Percentiles rank a stretch among this genome's conserved stretches.
phyloP scores from a whole-genome alignment of 2,113 vertebrate genomes.

The Tyrannus savana region DNA sequence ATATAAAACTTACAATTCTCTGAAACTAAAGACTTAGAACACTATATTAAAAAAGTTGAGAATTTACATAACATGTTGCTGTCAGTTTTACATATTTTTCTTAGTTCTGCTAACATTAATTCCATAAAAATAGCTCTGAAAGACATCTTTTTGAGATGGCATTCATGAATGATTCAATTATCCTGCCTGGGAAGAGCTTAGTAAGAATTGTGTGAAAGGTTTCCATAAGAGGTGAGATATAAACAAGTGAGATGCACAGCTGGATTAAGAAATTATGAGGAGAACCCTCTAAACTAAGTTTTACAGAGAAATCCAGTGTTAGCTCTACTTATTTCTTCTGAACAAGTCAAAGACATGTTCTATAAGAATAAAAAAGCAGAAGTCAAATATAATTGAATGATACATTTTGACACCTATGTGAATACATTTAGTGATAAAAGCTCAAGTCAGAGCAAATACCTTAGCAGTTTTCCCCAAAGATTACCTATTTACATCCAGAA shows the following conservation, averaged over 20 bases:
- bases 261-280: background rate
- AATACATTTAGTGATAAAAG: background rate
- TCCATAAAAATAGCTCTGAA: background rate
- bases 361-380: background rate
- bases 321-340: background rate
- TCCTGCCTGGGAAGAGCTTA: background rate
- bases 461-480: background rate
- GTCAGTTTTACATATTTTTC: background rate
- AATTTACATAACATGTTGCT: background rate
- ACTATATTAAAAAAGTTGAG: background rate
- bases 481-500: background rate
- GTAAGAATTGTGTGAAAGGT: background rate
- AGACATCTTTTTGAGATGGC: background rate
- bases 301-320: background rate
- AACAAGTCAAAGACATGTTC: background rate
- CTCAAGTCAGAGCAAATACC: background rate
- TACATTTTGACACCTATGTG: background rate
- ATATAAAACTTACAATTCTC: background rate
- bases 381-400: background rate
- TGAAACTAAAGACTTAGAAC: background rate
- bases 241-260: background rate
- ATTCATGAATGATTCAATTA: background rate
- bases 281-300: background rate
- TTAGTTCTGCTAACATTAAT: background rate
- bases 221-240: background rate